A percentile compares a stretch with the other conserved stretches of the same genome.
phyloP scores from a whole-genome alignment of 2,888 invertebrate genomes.

The Platerodrilus igneus region DNA sequence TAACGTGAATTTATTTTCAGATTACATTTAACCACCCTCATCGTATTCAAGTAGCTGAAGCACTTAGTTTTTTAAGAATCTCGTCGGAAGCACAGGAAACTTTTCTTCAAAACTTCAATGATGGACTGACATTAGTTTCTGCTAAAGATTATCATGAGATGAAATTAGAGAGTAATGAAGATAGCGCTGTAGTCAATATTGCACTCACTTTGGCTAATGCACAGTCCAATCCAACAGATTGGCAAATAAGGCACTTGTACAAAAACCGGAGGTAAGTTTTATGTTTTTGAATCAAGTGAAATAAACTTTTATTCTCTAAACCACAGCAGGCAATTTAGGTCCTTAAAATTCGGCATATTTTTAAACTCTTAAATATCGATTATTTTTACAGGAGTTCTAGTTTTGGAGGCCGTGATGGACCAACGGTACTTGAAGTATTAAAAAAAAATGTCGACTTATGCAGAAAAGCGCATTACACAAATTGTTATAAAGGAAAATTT shows the following conservation, averaged over 20 bases:
- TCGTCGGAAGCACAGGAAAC: neutral
- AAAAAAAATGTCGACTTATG: neutral
- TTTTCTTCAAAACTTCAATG: slow-evolving; percentile 1
- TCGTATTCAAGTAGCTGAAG: slow-evolving; percentile 6
- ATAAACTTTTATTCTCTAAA: too few relatives aligned
- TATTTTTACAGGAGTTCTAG: neutral
- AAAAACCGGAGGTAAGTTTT: slow-evolving; percentile 1
- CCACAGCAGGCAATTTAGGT: too few relatives aligned
- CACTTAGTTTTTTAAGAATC: slow-evolving; percentile 3
- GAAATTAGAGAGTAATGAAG: neutral
- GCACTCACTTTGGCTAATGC: slow-evolving; percentile 1
- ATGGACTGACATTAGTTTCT: neutral
- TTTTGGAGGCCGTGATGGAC: neutral
- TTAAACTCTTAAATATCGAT: neutral
- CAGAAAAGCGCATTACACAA: neutral
- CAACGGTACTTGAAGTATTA: neutral
- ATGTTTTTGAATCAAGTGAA: too few relatives aligned
- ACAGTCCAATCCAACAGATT: neutral
- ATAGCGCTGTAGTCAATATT: neutral
- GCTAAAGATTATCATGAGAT: slow-evolving; percentile 5
- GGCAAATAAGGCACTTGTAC: slow-evolving; percentile 2
- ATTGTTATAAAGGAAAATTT: slow-evolving; percentile 18
- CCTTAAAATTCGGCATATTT: neutral
- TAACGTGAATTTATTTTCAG: too few relatives aligned
- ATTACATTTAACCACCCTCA: too few relatives aligned